phyloP scores from a whole-genome alignment of 2,113 vertebrate species.

The Gopherus evgoodei region DNA sequence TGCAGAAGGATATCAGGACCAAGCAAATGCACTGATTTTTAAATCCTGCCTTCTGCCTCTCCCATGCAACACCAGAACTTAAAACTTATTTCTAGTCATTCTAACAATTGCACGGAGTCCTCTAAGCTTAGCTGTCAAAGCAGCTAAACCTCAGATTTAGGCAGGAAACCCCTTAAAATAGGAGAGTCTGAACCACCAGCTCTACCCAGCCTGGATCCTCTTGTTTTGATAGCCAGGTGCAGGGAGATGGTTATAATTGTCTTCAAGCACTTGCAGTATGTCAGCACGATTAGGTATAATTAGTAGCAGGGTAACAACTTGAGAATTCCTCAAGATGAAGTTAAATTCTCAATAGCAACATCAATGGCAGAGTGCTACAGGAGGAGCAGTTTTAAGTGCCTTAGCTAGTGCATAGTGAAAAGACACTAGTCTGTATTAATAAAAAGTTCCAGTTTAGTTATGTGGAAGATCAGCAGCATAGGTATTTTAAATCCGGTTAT shows the following conservation, averaged over 20 bases:
- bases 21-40: neutral
- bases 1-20: conserved; percentile 13
- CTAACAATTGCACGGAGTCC: neutral
- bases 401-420: neutral
- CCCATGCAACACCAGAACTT: neutral
- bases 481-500: neutral
- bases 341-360: neutral
- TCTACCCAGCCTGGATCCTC: neutral
- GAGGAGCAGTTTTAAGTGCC: neutral
- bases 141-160: neutral
- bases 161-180: neutral
- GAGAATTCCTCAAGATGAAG: neutral
- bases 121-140: neutral
- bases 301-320: neutral
- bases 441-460: neutral
- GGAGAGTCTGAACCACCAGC: neutral
- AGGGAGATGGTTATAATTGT: neutral
- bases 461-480: no score
- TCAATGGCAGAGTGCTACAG: neutral
- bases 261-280: neutral
- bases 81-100: neutral
- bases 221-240: neutral
- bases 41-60: neutral
- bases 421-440: neutral
- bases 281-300: neutral